Evolutionary conservation across 2,888 invertebrate species (phyloP), one percentile per base, ranked within the genome.

Genomic region (Macaria liturata): DNA sequence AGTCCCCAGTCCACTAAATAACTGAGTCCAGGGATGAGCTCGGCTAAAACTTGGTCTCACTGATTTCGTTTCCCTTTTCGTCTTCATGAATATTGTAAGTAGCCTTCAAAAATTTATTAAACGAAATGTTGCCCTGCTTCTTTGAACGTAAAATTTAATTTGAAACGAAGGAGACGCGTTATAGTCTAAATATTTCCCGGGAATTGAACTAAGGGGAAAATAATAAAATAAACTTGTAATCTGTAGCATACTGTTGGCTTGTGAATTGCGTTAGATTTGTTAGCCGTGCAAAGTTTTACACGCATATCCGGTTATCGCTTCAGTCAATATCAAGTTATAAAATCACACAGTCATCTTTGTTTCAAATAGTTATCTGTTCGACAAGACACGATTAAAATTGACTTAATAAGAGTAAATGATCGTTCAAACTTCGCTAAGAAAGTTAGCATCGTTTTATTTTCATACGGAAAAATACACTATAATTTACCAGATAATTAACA

Each of bases 81-180:
- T 57, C 64, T 59, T 64, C 70, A 72, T 75, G 70, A 76, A 78
- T 78, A 74, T 72, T 76, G 68, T 69, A 77, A 62, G 71, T 65
- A 68, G 70, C 65, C 72, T 68, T 75, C 68, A 71, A 74, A 74
- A 73, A 74, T 68, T 51, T 73, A 74, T 73, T 74, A 72, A 74
- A 72, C 70, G 70, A 70, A 75, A 72, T 70, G 66, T 67, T 67
- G 58, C 68, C 64, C 69, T 63, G 67, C 64, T 70, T 64, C 73
- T 71, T 72, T 69, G 70, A 70, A 74, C 68, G 69, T 70, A 62
- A 72, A 72, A 75, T 71, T 71, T 70, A 72, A 76, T 77, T 76
- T 73, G 58, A 53, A 46, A 65, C 65, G 57, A 43, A 61, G 63
- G 52, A 65, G 59, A 42, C 61, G 61, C 65, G 65, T 65, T 69